phyloP scores from a whole-genome alignment of 2,888 invertebrate species.

The Eutolmus rufibarbis region DNA sequence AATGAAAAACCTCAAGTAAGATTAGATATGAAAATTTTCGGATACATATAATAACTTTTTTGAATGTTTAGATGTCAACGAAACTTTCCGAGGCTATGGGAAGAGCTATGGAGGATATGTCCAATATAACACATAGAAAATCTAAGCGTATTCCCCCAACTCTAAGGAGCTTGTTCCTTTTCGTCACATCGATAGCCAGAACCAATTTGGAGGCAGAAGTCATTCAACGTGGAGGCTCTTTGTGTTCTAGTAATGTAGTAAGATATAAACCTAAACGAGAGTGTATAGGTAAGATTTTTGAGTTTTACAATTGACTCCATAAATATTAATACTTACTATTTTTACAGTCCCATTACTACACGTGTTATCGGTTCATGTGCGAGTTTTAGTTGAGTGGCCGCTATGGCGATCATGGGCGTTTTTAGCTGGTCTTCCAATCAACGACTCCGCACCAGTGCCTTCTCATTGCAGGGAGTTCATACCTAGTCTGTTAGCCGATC shows the following conservation, averaged over 20 bases:
- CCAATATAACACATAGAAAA: slow-evolving; percentile 83
- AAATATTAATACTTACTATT: neutral
- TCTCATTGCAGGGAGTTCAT: slow-evolving; percentile 65
- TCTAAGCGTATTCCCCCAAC: slow-evolving; percentile 73
- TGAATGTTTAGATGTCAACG: slow-evolving; percentile 67
- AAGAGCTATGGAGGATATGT: slow-evolving; percentile 94
- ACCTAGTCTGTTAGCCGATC: slow-evolving; percentile 87
- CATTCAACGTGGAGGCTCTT: slow-evolving; percentile 85
- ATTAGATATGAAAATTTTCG: slow-evolving; percentile 21
- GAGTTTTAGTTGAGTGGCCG: slow-evolving; percentile 72
- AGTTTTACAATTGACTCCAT: neutral
- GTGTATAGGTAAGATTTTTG: slow-evolving; percentile 71
- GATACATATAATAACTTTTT: neutral
- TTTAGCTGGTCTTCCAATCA: slow-evolving; percentile 59
- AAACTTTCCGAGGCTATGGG: slow-evolving; percentile 87
- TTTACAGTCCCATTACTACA: slow-evolving; percentile 82
- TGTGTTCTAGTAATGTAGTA: slow-evolving; percentile 68
- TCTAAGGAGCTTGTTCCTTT: slow-evolving; percentile 81
- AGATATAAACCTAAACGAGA: slow-evolving; percentile 79
- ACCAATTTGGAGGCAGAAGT: slow-evolving; percentile 94
- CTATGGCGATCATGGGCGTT: slow-evolving; percentile 65
- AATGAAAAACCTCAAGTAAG: slow-evolving; percentile 72
- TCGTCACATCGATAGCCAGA: slow-evolving; percentile 87
- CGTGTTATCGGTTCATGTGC: slow-evolving; percentile 85
- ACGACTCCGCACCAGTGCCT: slow-evolving; percentile 58